Evolutionary conservation across 2,888 invertebrate genomes (phyloP).

Genomic region (Caenorhabditis panamensis): DNA sequence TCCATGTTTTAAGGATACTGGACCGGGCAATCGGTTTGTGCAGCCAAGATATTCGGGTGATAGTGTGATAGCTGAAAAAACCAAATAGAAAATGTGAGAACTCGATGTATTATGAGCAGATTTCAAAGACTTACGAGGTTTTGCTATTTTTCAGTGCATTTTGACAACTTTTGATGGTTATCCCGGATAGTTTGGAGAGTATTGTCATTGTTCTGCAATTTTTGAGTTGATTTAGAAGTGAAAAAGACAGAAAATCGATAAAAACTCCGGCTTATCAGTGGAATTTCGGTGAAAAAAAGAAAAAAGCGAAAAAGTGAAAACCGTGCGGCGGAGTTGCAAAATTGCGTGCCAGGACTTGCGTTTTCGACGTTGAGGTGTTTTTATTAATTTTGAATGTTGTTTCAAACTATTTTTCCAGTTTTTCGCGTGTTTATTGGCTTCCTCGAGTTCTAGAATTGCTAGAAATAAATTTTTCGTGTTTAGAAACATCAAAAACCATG

Average conservation of each 20-base stretch:
- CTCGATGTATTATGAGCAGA: not conserved
- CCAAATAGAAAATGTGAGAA: not conserved
- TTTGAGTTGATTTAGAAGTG: not conserved
- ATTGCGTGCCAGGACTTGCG: constrained; percentile 36
- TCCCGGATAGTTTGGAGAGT: constrained; percentile 47
- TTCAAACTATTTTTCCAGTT: not conserved
- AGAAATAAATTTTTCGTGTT: not conserved
- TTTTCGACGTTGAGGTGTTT: constrained; percentile 13
- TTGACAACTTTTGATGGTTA: constrained; percentile 33
- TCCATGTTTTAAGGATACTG: constrained; percentile 41
- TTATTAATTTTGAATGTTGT: constrained; percentile 1
- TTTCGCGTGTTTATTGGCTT: not conserved
- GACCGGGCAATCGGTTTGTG: constrained; percentile 40
- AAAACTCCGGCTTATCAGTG: constrained; percentile 30
- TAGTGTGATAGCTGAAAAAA: constrained; percentile 29
- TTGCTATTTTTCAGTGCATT: constrained; percentile 25
- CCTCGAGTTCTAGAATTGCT: not conserved
- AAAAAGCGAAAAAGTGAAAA: constrained; percentile 23
- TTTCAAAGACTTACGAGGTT: constrained; percentile 29
- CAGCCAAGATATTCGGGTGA: constrained; percentile 30
- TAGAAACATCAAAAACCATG: too few relatives aligned
- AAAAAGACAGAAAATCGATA: constrained; percentile 40
- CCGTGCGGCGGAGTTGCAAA: constrained; percentile 49
- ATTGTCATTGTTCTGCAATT: constrained; percentile 50
- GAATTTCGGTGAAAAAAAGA: not conserved